Base-by-base conservation (phyloP, 1,140 invertebrate genomes). In the Conus betulinus region DNA sequence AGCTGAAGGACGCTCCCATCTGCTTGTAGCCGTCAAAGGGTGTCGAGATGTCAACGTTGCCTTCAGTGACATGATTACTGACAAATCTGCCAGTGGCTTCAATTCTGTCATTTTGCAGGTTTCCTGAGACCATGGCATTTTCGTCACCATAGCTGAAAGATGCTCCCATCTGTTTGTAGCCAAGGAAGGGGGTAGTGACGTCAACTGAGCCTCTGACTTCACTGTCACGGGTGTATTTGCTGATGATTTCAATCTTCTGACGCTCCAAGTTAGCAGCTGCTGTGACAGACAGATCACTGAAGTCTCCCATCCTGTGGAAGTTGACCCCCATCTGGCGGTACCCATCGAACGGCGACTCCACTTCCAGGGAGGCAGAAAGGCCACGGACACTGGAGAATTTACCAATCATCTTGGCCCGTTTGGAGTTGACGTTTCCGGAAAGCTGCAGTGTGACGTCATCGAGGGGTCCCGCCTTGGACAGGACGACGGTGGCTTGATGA, bases 181-280 rank as follows among this genome's bases (percentile, higher is more conserved):
- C 78, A 20, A n/a, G 15, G 53, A 87, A 87, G 23, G 86, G 86
- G 11, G 86, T 87, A 17, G 82, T 27, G 82, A 84, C 25, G 55
- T 60, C 82, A 5, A 84, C 25, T 20, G 82, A 84, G 23, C 82
- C 82, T 63, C 13, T 63, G 82, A 84, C 57, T 39, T 60, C 82
- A 15, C 23, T 39, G 4, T 60, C 55, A 20, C 6, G 67, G 67
- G 7, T 52, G 20, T 53, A 84, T 55, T 84, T 84, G 82, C 53
- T 53, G 53, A 53, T 10, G 23, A 67, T 2, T 55, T 84, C 82
- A 23, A 84, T 63, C 82, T 84, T 84, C 82, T 84, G 8, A 23
- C 23, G 6, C 55, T 84, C 53, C 53, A 84, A 13, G 82, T 84
- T 84, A 53, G 55, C 53, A n/a, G 55, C 55, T 13, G 82, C 82